These are phyloP conservation scores for Bombus turneri DNA, from an alignment of 1,140 invertebrate species.

Conservation along the genomic window DNA sequence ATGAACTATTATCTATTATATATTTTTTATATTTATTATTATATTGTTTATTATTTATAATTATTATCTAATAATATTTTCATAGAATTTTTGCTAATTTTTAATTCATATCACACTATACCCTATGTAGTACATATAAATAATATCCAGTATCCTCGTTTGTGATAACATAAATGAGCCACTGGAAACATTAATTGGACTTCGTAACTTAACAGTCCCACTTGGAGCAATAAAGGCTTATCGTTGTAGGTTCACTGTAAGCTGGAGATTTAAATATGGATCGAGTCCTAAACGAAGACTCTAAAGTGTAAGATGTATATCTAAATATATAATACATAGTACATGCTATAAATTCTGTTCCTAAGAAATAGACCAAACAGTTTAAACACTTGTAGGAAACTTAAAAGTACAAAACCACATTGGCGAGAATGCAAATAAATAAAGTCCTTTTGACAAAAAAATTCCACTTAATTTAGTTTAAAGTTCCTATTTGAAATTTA, in stretches of 20 bases:
- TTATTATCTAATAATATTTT: no score
- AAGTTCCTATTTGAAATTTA: not conserved
- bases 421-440: not conserved
- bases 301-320: not conserved
- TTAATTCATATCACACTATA: no score
- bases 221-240: not conserved
- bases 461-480: not conserved
- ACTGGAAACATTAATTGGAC: not conserved
- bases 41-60: no score
- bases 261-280: not conserved
- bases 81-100: no score
- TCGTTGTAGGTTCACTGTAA: not conserved
- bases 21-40: no score
- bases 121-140: no score
- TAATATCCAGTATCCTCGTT: not conserved
- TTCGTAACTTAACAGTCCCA: not conserved
- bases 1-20: no score
- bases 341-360: not conserved
- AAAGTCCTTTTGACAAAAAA: not conserved
- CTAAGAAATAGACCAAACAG: not conserved
- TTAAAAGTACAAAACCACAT: not conserved
- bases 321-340: not conserved
- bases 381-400: not conserved
- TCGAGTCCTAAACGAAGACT: not conserved
- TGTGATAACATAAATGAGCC: not conserved